These are phyloP conservation scores for Aromia moschata DNA, from an alignment of 2,888 invertebrate genomes.

Conservation along the genomic window DNA sequence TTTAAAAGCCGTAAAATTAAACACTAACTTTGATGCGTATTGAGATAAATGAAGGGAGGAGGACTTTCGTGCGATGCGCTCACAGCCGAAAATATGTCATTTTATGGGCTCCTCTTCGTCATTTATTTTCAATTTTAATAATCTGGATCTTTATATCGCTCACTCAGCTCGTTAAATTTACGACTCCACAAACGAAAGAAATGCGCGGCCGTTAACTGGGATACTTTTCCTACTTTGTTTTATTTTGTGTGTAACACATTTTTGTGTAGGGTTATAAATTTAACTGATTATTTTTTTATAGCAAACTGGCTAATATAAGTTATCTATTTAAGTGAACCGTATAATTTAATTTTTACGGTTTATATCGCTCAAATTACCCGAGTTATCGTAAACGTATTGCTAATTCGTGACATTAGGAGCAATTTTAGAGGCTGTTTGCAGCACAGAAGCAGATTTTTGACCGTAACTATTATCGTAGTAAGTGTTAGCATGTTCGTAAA, in stretches of 20 bases:
- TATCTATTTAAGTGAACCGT: too few relatives aligned
- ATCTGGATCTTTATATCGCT: slow-evolving; percentile 24
- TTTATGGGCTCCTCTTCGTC: slow-evolving; percentile 29
- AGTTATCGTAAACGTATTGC: too few relatives aligned
- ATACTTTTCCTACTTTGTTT: slow-evolving; percentile 23
- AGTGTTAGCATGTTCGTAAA: too few relatives aligned
- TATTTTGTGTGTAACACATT: slow-evolving; percentile 16
- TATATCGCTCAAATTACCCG: too few relatives aligned
- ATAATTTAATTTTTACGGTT: too few relatives aligned
- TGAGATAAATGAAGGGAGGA: slow-evolving; percentile 43
- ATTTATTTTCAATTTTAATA: slow-evolving; percentile 31
- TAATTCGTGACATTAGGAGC: too few relatives aligned
- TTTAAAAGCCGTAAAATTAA: slow-evolving; percentile 50
- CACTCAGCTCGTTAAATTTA: slow-evolving; percentile 25
- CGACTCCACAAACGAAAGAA: slow-evolving; percentile 21
- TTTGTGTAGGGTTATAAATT: slow-evolving; percentile 8
- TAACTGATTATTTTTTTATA: too few relatives aligned
- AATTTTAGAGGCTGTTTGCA: too few relatives aligned
- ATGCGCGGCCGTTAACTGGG: slow-evolving; percentile 14
- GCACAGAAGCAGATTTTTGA: too few relatives aligned
- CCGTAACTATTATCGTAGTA: too few relatives aligned
- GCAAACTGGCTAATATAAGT: too few relatives aligned
- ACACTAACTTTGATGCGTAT: slow-evolving; percentile 47
- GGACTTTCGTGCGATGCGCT: slow-evolving; percentile 31
- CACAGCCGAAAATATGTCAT: slow-evolving; percentile 37